Base-by-base conservation (phyloP, 1,140 invertebrate species). In the Zaprionus taronus region DNA sequence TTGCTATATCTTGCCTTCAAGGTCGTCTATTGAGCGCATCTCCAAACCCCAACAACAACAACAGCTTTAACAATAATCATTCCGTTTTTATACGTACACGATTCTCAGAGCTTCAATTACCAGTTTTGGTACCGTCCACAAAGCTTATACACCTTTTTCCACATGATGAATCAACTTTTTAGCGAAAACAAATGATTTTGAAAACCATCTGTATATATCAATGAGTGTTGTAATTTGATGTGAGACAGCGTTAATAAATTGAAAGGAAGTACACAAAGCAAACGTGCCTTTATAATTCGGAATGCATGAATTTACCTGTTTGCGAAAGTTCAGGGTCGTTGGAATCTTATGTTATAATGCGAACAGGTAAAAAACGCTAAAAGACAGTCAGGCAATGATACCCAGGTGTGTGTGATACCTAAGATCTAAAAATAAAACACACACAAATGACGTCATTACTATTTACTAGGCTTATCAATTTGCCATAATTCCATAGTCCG, bases 1-100 rank as follows among this genome's bases (percentile, higher is more conserved):
- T 28, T 72, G 63, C 65, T 55, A 51, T 63, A 62, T 64, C 81
- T 65, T 63, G 53, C 53, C 66, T 65, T 80, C 81, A 83, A 83
- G 81, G 81, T 83, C 81, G 61, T 53, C 24, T 62, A 69, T 85
- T 79, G 66, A 86, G 72, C 80, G 79, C 83, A 83, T 86, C 83
- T 80, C 79, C 77, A 51, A 56, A 44, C 71, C n/a, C 28, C 55
- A 69, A 69, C 65, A 55, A 20, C 65, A 55, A 20, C 17, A 49
- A 20, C 22, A 12, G 20, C 20, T 11, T 14, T 51, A 81, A 81
- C 63, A 70, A 66, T 64, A 49, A 61, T 24, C 47, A 68, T 58
- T 22, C 58, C 15, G 20, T 31, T 22, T 58, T 58, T 58, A 14
- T 22, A 51, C n/a, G n/a, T 51, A 51, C 47, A 51, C 17, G 17